Base-by-base conservation (phyloP, 2,888 invertebrate species). In the Ditylenchus weischeri region DNA sequence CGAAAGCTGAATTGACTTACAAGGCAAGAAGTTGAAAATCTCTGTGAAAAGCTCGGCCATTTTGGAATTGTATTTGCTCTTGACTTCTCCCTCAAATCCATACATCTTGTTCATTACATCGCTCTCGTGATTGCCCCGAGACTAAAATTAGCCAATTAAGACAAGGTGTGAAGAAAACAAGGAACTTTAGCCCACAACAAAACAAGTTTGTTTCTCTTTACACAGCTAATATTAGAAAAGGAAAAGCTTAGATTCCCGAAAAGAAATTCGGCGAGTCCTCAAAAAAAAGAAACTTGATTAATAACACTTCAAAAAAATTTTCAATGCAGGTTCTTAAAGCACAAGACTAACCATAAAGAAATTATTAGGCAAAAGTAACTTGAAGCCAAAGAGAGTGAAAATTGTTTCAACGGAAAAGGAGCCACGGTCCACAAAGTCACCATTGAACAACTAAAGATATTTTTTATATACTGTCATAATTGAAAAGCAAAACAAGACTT, bases 361-460 rank as follows among this genome's bases (percentile, higher is more conserved):
- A 84, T 94, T 90, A 83, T 95, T 88, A 0, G 98, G 98, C 85
- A 90, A 95, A 61, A 98, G 87, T 72, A 99, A 86, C 85, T 98
- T 99, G 86, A 92, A 96, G 72, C 93, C 92, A 84, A 99, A 93
- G 73, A 98, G 86, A 11, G 91, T 91, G 84, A 99, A 93, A 83
- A 99, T 98, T 84, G 96, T 96, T 86, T 98, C 98, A 43, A 98
- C 95, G 48, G 95, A 95, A 85, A 99, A 99, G 0, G 96, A 95
- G 18, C 98, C 98, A 85, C 98, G 87, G 85, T 99, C 98, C 21
- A 99, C 98, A 85, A 99, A 98, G 86, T 99, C 98, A 69, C 96
- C 96, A 85, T 98, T 98, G 85, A 98, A 98, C 76, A 98, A 86
- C 88, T 89, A 79, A 61, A 78, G 81, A 50, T 59, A 23, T 43